Base-by-base conservation (phyloP, 2,113 vertebrate genomes). In the Glareola pratincola region DNA sequence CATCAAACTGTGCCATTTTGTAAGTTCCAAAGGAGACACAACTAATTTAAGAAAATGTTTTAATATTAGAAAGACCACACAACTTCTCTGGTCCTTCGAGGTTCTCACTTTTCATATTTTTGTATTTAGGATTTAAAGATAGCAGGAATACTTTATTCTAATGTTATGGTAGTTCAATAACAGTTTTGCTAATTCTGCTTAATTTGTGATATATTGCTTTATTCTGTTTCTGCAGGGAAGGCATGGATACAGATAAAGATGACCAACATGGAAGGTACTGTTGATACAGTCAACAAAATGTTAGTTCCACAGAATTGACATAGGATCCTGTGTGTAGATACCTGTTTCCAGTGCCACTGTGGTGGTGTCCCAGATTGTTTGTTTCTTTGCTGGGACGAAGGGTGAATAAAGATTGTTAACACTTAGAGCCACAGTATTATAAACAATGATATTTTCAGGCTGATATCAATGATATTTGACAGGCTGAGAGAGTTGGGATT, bases 201-300 rank as follows among this genome's bases (percentile, higher is more conserved):
- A 8, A 59, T 85, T 79, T 82, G 43, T 95, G 78, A 92, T 79
- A 11, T 34, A 24, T 71, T 87, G 23, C 91, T 97, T 77, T 97
- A 39, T 95, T 94, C 85, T 98, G 80, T 97, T 94, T 97, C 97
- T 94, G 81, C 96, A 98, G 98, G 68, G 99, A 99, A 94, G 98
- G 99, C 95, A 99, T 99, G 99, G 99, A 99, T 95, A 99, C 99
- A 91, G 99, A 99, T 96, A 99, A 99, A 98, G 99, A 99, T 81
- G 99, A 99, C 96, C 98, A 98, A 43, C 98, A 99, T 64, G 99
- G 99, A 96, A 99, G 99, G 99, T 99, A 98, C 94, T 85, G 27
- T 57, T 94, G 91, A 87, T 76, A 85, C 32, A 57, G 45, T 77
- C 85, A 56, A 62, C 87, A 48, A 51, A 93, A 47, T 68, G 20